phyloP scores from a whole-genome alignment of 2,797 vertebrate species.

The Acropternis orthonyx region DNA sequence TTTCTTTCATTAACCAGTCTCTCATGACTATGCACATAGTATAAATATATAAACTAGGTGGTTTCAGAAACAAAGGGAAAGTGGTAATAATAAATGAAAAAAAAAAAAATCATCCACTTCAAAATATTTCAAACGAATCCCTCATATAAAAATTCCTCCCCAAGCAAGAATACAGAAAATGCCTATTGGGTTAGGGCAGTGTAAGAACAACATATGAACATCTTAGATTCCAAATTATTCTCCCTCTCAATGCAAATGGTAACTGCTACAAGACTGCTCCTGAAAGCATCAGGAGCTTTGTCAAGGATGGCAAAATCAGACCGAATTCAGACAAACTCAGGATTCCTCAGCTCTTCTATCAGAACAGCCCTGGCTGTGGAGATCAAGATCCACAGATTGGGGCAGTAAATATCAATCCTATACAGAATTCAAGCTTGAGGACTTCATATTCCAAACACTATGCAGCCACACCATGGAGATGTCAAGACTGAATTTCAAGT shows the following conservation, averaged over 20 bases:
- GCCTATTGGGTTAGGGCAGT: not conserved
- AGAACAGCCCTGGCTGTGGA: not conserved
- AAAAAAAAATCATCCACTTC: not conserved
- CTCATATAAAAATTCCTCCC: constrained; percentile 15
- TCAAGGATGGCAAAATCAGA: not conserved
- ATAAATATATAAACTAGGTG: constrained; percentile 51
- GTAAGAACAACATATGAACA: not conserved
- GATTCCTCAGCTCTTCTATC: not conserved
- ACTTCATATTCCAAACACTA: not conserved
- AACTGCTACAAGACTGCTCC: not conserved
- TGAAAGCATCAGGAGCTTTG: not conserved
- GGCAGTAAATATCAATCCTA: not conserved
- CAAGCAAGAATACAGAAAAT: not conserved
- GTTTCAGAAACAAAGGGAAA: constrained; percentile 41
- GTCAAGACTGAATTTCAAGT: not conserved
- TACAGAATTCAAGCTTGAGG: not conserved
- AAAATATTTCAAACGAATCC: not conserved
- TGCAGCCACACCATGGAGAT: not conserved
- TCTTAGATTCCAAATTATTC: not conserved
- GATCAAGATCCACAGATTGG: not conserved
- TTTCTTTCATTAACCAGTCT: constrained; percentile 15
- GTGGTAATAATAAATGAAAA: not conserved
- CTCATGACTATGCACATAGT: not conserved
- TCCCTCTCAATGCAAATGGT: not conserved
- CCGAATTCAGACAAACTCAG: not conserved